Base-by-base conservation (phyloP, 2,888 invertebrate genomes). In the Liposcelis brunnea region DNA sequence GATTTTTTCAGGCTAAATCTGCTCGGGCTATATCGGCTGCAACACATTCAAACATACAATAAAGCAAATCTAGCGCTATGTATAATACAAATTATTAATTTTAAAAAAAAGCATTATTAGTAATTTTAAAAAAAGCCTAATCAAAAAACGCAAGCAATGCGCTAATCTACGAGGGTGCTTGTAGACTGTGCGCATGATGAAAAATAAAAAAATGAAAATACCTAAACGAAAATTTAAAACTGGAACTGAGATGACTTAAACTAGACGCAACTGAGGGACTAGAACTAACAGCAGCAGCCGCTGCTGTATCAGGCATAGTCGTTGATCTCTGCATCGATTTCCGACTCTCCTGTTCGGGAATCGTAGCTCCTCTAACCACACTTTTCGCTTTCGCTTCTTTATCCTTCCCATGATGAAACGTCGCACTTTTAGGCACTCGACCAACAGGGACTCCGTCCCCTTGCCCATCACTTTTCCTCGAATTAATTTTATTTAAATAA, bases 171-270 rank as follows among this genome's bases (percentile, higher is more conserved):
- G 26, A 6, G 26, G 8, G 26, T n/a, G n/a, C 26, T 4, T 26
- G 26, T 26, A 26, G 26, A 45, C 18, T 38, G 26, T 38, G n/a
- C 32, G n/a, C 31, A 19, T 14, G 18, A 42, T 35, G 32, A 15
- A 40, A 44, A 36, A 37, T 2, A 34, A 31, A 43, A 43, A 37
- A 40, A 42, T 43, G 37, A 14, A 57, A 65, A 70, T 69, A 87
- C 86, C 84, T 82, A 60, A 87, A 86, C 57, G 81, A 84, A 53
- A 84, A 69, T 67, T 87, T 87, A 50, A 89, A 71, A 46, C 82
- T 80, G 52, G 84, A 84, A 16, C 85, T 80, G 47, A 86, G 68
- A 55, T 78, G 84, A 47, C 82, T 83, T 51, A 86, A 49, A 48
- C 55, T 52, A 31, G 55, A 52, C 7, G 53, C 52, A n/a, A 53